Conservation (phyloP, 2,113 vertebrate genomes). For the Lepus americanus region DNA sequence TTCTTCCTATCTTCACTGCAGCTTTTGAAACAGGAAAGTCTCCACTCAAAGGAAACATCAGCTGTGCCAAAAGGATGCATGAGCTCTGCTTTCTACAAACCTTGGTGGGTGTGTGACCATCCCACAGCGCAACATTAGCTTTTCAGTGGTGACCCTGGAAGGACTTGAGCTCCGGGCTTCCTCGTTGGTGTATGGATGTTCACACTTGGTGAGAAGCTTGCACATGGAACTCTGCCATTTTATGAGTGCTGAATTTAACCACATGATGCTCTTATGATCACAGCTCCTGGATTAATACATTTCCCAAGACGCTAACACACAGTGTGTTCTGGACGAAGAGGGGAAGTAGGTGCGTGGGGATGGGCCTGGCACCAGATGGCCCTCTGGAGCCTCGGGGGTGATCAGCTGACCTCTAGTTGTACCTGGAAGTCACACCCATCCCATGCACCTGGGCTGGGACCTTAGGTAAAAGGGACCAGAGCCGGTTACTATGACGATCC, state of each 20-base stretch:
- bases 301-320: background rate
- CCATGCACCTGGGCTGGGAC: background rate
- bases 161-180: background rate
- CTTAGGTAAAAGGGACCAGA: background rate
- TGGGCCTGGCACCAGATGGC: background rate
- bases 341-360: background rate
- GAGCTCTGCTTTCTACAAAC: background rate
- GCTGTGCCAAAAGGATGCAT: background rate
- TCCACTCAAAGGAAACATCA: background rate
- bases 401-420: background rate
- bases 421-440: background rate
- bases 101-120: background rate
- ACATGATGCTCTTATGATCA: background rate
- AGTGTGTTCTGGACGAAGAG: background rate
- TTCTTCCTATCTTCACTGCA: background rate
- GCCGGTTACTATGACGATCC: constrained; percentile 2
- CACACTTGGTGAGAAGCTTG: background rate
- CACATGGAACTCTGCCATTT: background rate
- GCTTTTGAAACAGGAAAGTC: background rate
- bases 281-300: background rate
- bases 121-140: background rate
- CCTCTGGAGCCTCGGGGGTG: background rate
- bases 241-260: background rate
- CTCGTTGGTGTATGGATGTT: background rate
- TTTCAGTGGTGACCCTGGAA: constrained; percentile 33